These are phyloP conservation scores for Papilio polyxenes DNA, from an alignment of 1,140 invertebrate species.

Conservation along the genomic window DNA sequence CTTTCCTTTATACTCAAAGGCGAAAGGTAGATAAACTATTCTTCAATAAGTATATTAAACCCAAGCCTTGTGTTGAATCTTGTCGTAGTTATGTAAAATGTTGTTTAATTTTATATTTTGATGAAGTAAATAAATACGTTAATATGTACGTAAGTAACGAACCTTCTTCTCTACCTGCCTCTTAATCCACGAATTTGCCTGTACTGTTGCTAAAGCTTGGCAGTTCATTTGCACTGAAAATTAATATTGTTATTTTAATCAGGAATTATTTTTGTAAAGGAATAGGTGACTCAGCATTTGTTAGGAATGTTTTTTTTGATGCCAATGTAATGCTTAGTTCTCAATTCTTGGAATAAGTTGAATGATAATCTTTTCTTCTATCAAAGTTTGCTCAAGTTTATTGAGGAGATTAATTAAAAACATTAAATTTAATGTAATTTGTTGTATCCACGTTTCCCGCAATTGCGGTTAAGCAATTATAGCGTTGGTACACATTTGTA, in stretches of 20 bases:
- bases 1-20: too few species aligned
- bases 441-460: background rate
- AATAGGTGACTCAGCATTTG: background rate
- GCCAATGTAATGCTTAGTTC: too few species aligned
- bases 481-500: background rate
- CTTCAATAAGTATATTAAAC: too few species aligned
- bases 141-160: background rate
- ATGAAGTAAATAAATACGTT: background rate
- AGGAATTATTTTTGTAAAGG: too few species aligned
- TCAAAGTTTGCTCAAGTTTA: background rate
- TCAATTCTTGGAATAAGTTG: background rate
- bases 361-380: background rate
- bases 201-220: background rate
- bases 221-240: background rate
- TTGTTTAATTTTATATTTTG: background rate
- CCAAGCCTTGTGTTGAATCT: background rate
- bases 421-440: background rate
- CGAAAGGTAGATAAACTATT: too few species aligned
- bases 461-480: constrained; percentile 17
- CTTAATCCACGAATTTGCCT: background rate
- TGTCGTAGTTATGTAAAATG: background rate
- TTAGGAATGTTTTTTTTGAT: background rate
- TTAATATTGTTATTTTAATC: background rate
- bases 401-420: background rate
- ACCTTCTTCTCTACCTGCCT: constrained; percentile 2